These are phyloP conservation scores for Heliconius himera DNA, from an alignment of 1,140 invertebrate species.

Conservation along the genomic window DNA sequence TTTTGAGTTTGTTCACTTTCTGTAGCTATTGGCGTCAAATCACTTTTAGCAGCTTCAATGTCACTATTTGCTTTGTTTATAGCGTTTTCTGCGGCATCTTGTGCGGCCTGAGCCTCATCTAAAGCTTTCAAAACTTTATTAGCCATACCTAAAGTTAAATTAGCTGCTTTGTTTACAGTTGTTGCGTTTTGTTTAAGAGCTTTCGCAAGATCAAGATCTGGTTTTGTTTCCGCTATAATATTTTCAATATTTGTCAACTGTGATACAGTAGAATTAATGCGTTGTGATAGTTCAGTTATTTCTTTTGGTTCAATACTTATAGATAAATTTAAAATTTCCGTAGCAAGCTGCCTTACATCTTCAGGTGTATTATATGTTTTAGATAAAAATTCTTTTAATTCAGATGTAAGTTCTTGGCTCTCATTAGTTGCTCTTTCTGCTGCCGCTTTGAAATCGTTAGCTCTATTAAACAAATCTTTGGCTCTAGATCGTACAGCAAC, in stretches of 20 bases:
- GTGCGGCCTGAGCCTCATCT: too few species aligned
- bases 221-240: slow-evolving; percentile 92
- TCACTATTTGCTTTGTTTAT: too few species aligned
- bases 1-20: too few species aligned
- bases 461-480: slow-evolving; percentile 77
- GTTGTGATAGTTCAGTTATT: slow-evolving; percentile 90
- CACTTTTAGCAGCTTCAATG: too few species aligned
- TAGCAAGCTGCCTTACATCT: slow-evolving; percentile 90
- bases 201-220: slow-evolving; percentile 89
- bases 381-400: slow-evolving; percentile 89
- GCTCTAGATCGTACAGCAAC: slow-evolving; percentile 79
- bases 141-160: too few species aligned
- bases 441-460: slow-evolving; percentile 76
- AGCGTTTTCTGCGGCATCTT: too few species aligned
- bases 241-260: slow-evolving; percentile 94
- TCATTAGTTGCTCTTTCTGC: slow-evolving; percentile 80
- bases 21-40: too few species aligned
- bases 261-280: slow-evolving; percentile 93
- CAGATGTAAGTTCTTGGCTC: slow-evolving; percentile 83
- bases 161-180: too few species aligned
- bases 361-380: slow-evolving; percentile 89
- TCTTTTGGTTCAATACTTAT: slow-evolving; percentile 89
- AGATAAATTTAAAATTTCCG: slow-evolving; percentile 86
- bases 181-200: slow-evolving; percentile 89
- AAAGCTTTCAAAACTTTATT: too few species aligned